Conservation (phyloP, 1,140 invertebrate species). For the Limonius californicus region DNA sequence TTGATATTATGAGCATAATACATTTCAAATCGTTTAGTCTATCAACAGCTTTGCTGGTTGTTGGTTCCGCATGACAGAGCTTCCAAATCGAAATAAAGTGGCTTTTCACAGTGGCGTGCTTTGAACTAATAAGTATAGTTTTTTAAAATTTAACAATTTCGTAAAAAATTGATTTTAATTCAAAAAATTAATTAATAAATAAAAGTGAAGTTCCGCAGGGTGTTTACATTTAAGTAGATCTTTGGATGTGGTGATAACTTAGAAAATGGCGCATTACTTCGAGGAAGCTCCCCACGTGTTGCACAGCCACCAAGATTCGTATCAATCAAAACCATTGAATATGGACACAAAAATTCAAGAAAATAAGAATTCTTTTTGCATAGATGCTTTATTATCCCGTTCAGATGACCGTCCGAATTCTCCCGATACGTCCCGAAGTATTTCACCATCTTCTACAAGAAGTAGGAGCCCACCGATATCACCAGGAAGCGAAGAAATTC, state of each 20-base stretch:
- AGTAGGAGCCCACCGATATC: slow-evolving; percentile 48
- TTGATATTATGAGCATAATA: slow-evolving; percentile 48
- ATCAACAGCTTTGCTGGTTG: slow-evolving; percentile 37
- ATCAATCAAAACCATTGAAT: slow-evolving; percentile 34
- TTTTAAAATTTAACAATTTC: too few species aligned
- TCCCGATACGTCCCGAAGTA: slow-evolving; percentile 42
- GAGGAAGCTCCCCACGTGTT: slow-evolving; percentile 21
- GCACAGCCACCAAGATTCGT: slow-evolving; percentile 24
- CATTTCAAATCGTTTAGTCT: slow-evolving; percentile 48
- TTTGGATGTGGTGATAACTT: too few species aligned
- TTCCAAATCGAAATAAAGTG: too few species aligned
- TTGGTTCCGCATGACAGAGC: slow-evolving; percentile 3
- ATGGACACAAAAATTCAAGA: slow-evolving; percentile 45
- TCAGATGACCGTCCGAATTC: slow-evolving; percentile 34
- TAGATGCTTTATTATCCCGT: slow-evolving; percentile 59
- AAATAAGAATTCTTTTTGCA: slow-evolving; percentile 57
- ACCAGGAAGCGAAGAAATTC: slow-evolving; percentile 47
- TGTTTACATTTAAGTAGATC: too few species aligned
- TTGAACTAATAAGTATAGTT: too few species aligned
- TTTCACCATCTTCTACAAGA: slow-evolving; percentile 41
- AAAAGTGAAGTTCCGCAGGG: too few species aligned
- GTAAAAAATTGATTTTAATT: too few species aligned
- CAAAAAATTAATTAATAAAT: too few species aligned
- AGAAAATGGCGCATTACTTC: slow-evolving; percentile 34
- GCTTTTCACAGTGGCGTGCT: too few species aligned